These are phyloP conservation scores for Meloidogyne exigua DNA, from an alignment of 1,140 invertebrate genomes.

Conservation along the genomic window DNA sequence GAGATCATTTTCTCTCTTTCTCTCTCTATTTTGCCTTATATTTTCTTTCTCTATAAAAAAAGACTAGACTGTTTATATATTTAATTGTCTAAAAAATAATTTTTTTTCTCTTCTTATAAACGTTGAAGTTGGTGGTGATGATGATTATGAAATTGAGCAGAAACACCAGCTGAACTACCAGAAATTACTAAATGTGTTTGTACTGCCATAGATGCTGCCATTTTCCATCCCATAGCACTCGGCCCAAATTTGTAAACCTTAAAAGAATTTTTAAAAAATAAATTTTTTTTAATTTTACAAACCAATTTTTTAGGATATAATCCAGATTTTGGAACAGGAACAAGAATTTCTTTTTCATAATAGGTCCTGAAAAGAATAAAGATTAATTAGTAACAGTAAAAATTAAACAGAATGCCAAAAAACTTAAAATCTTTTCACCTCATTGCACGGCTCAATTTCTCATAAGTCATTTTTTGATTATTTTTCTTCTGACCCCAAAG, in stretches of 20 bases:
- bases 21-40: background rate
- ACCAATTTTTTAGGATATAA: conserved; percentile 67
- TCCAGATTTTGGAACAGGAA: conserved; percentile 67
- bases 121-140: background rate
- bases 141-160: background rate
- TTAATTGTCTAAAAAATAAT: background rate
- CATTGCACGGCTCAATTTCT: conserved; percentile 88
- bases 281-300: background rate
- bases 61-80: background rate
- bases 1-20: background rate
- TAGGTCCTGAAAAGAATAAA: conserved; percentile 65
- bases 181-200: conserved; percentile 8
- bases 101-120: background rate
- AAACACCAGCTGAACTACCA: background rate
- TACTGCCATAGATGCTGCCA: conserved; percentile 6
- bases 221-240: conserved; percentile 53
- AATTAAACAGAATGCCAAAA: background rate
- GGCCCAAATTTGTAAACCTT: conserved; percentile 67
- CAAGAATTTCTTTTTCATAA: conserved; percentile 66
- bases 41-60: background rate
- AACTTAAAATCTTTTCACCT: conserved; percentile 68
- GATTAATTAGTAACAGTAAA: background rate
- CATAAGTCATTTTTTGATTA: conserved; percentile 87
- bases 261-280: background rate
- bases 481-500: conserved; percentile 82